Percentiles rank a stretch among this genome's conserved stretches.
Evolutionary conservation across 2,888 invertebrate species (phyloP).

Genomic region (Sarcophaga variegata): DNA sequence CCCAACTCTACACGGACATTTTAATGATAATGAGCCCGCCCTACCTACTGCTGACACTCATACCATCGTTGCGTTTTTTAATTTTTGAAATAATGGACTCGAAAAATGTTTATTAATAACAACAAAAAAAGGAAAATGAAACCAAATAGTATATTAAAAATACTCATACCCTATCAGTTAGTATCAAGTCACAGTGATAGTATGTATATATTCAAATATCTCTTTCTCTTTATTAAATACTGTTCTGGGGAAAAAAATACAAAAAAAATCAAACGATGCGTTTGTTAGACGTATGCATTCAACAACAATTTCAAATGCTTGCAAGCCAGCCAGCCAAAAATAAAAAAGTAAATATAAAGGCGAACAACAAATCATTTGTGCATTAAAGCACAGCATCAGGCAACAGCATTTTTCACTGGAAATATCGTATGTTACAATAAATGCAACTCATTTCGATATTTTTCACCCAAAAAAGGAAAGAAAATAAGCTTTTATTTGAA

Average conservation of each 20-base stretch:
- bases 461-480: constrained; percentile 32
- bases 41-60: background rate
- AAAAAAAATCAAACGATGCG: constrained; percentile 70
- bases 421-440: background rate
- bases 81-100: constrained; percentile 50
- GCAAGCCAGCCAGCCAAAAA: constrained; percentile 42
- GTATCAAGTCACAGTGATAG: too few relatives aligned
- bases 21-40: background rate
- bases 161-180: background rate
- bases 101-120: constrained; percentile 48
- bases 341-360: background rate
- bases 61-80: background rate
- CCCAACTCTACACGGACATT: background rate
- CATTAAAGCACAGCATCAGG: background rate
- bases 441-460: constrained; percentile 10
- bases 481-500: constrained; percentile 53
- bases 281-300: constrained; percentile 66
- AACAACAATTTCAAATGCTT: constrained; percentile 63
- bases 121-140: background rate
- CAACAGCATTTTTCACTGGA: background rate
- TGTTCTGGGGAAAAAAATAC: background rate
- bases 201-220: background rate
- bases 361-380: background rate
- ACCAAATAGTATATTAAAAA: constrained; percentile 51
- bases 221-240: constrained; percentile 44